Percentiles rank a stretch among this genome's conserved stretches.
These are phyloP conservation scores for Alaudala cheleensis DNA, from an alignment of 2,113 vertebrate species.

Conservation along the genomic window DNA sequence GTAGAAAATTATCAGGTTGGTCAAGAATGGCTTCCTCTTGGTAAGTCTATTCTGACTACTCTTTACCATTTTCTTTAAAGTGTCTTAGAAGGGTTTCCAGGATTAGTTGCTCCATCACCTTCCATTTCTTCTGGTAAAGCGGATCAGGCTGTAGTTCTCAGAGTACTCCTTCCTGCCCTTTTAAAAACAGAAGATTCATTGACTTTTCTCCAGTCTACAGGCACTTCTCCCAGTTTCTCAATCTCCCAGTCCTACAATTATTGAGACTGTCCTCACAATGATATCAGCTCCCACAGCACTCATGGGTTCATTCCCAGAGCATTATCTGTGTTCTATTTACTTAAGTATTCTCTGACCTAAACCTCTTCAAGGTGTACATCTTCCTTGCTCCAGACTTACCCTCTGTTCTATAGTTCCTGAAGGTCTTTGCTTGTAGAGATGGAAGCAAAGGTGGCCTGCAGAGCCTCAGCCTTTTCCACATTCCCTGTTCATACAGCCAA, in stretches of 20 bases:
- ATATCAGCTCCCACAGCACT: not conserved
- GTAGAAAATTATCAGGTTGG: not conserved
- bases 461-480: not conserved
- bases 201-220: not conserved
- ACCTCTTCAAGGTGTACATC: not conserved
- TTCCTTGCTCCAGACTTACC: not conserved
- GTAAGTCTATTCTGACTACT: not conserved
- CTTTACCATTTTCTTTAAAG: not conserved
- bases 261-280: not conserved
- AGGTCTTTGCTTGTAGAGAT: not conserved
- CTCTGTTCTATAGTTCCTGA: not conserved
- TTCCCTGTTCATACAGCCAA: not conserved
- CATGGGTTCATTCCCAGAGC: not conserved
- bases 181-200: not conserved
- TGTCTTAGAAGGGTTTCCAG: not conserved
- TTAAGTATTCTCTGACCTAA: not conserved
- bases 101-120: not conserved
- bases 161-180: not conserved
- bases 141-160: not conserved
- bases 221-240: not conserved
- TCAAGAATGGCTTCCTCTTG: not conserved
- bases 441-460: not conserved
- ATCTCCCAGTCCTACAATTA: fast-evolving
- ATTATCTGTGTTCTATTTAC: not conserved
- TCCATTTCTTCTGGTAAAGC: not conserved